Evolutionary conservation across 2,113 vertebrate genomes (phyloP), one percentile per base, ranked within the genome.

Genomic region (Anser cygnoides): DNA sequence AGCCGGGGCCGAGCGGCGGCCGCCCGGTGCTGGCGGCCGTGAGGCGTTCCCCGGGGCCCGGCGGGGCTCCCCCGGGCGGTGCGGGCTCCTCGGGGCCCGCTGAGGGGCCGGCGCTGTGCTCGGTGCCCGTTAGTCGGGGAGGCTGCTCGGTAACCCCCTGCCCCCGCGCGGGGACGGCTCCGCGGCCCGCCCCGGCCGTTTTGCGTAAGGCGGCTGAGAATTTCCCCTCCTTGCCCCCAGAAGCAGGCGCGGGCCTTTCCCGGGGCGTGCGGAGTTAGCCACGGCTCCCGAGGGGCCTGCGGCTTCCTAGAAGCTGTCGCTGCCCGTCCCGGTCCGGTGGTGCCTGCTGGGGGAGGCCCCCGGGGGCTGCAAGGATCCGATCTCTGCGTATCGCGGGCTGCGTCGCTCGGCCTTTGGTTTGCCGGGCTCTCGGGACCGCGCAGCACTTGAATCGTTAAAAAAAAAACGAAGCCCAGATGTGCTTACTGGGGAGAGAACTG

Each of bases 201-300:
- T 95, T 58, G 61, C 84, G 67, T 18, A 26, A 8, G 21, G 37
- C 70, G 29, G 4, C 13, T 75, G 68, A 49, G 76, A 62, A 50
- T n/a, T 9, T 39, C 23, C 11, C 6, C 29, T 41, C 68, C 2
- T 44, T 9, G 11, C 22, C 0, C 2, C 11, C 19, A 46, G 12
- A 1, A 3, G 10, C 25, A 58, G 84, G 35, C 25, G 25, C 72
- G 26, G 67, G 3, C 6, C 3, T 46, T 79, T 79, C 9, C 3
- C 52, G 46, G 25, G 3, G 2, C 8, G 13, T 20, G 11, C 33
- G 8, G 18, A 15, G 18, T 33, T 52, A 4, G 16, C 5, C 31
- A 1, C 33, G n/a, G 17, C 55, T 75, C 62, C 18, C 66, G 11
- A 4, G 22, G 22, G 22, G 22, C 11, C 11, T 20, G 49, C 49